Evolutionary conservation across 1,140 invertebrate genomes (phyloP), one percentile per base, ranked within the genome.

Genomic region (Leguminivora glycinivorella): DNA sequence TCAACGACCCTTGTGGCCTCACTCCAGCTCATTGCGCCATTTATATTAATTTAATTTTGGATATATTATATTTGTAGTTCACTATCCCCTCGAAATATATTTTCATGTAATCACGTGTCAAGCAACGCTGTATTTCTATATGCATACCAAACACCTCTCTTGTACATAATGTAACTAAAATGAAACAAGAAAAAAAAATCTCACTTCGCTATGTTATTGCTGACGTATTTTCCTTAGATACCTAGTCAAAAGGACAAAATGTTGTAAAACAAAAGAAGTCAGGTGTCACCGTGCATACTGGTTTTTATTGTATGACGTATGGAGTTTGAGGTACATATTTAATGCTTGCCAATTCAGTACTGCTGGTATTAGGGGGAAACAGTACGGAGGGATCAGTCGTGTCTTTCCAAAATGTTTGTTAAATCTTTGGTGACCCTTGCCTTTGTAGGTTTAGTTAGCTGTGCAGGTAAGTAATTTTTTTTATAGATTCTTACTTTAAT

Each of bases 371-470:
- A 63, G 26, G 58, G 17, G n/a, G 24, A 34, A 9, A 31, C 34
- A 63, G 26, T 17, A n/a, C 58, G 58, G 58, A 19, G 12, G 17
- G 25, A 63, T 29, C 24, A 63, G 58, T 29, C 58, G 58, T 17
- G 58, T 63, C 26, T 60, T 25, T 26, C 14, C 58, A 63, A 63
- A 29, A 63, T 63, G 58, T 63, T 63, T 29, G 58, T 63, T n/a
- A 29, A 29, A 31, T 31, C 58, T 14, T 63, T 63, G 25, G 26
- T 63, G 26, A 29, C 29, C n/a, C 17, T 63, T 17, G 58, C 58
- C 25, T 29, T 63, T n/a, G n/a, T 63, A 29, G 25, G 26, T 19
- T 63, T 63, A 29, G 58, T 29, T 17, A 63, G 58, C 58, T 29
- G 58, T 17, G 58, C 58, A 4, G 58, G 58, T 63, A 17, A 63